These are phyloP conservation scores for Nematopogon swammerdamellus DNA, from an alignment of 2,888 invertebrate species.

Conservation along the genomic window DNA sequence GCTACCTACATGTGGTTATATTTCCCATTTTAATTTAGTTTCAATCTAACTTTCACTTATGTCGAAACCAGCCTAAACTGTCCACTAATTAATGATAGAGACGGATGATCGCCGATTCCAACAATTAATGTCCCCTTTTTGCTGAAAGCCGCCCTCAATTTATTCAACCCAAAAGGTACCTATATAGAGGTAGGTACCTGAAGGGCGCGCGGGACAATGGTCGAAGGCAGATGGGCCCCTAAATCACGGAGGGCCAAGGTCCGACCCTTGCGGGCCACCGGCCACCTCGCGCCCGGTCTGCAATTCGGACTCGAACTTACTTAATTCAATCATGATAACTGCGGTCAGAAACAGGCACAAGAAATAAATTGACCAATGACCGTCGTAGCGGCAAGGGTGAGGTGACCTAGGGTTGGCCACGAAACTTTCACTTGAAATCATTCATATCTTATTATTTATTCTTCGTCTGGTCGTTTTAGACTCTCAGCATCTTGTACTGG, in stretches of 20 bases:
- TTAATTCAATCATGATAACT: slow-evolving; percentile 57
- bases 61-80: background rate
- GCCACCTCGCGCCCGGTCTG: slow-evolving; percentile 16
- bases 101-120: too few relatives aligned
- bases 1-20: too few relatives aligned
- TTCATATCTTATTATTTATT: too few relatives aligned
- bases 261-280: background rate
- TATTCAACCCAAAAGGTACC: background rate
- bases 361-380: slow-evolving; percentile 53
- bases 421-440: background rate
- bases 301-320: slow-evolving; percentile 28
- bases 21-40: too few relatives aligned
- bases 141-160: background rate
- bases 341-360: slow-evolving; percentile 36
- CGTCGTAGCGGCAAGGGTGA: slow-evolving; percentile 21
- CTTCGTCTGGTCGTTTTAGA: too few relatives aligned
- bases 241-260: slow-evolving; percentile 27
- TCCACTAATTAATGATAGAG: background rate
- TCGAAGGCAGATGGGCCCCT: slow-evolving; percentile 16
- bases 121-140: background rate
- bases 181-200: slow-evolving; percentile 1
- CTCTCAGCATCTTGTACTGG: too few relatives aligned
- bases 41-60: too few relatives aligned
- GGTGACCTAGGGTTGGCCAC: slow-evolving; percentile 20
- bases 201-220: slow-evolving; percentile 2